phyloP scores from a whole-genome alignment of 2,113 vertebrate species.

The Mobula hypostoma region DNA sequence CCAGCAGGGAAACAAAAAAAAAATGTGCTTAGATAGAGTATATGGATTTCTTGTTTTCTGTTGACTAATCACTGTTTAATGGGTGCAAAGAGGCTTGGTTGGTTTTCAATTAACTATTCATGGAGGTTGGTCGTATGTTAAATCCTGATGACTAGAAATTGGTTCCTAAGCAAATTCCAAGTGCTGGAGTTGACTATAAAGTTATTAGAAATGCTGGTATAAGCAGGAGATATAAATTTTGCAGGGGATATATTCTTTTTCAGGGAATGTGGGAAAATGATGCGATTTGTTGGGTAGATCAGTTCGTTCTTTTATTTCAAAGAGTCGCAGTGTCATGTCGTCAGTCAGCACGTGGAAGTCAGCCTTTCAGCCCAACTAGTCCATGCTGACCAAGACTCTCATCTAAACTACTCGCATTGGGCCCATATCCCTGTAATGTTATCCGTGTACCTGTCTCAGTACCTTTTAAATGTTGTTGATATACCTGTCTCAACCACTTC shows the following conservation, averaged over 20 bases:
- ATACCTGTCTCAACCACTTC: too few relatives aligned
- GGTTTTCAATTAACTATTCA: not conserved
- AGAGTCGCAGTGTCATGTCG: too few relatives aligned
- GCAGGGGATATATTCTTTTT: not conserved
- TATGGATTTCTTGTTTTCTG: conserved; percentile 22
- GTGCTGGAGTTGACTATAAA: not conserved
- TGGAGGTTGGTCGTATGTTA: not conserved
- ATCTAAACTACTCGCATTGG: too few relatives aligned
- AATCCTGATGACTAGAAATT: not conserved
- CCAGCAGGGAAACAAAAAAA: not conserved
- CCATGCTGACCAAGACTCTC: too few relatives aligned
- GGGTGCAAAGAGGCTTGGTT: not conserved
- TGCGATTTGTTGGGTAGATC: not conserved
- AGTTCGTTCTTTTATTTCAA: too few relatives aligned
- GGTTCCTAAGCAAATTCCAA: not conserved
- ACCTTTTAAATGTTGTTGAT: too few relatives aligned
- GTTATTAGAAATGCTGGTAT: not conserved
- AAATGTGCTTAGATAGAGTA: conserved; percentile 12
- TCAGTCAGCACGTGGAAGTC: too few relatives aligned
- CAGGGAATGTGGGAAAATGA: not conserved
- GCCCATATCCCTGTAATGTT: too few relatives aligned
- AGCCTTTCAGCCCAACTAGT: too few relatives aligned
- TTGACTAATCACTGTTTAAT: conserved; percentile 14
- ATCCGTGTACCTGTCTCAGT: too few relatives aligned
- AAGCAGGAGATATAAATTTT: not conserved